Conservation (phyloP, 2,113 vertebrate species). For the Copsychus sechellarum region DNA sequence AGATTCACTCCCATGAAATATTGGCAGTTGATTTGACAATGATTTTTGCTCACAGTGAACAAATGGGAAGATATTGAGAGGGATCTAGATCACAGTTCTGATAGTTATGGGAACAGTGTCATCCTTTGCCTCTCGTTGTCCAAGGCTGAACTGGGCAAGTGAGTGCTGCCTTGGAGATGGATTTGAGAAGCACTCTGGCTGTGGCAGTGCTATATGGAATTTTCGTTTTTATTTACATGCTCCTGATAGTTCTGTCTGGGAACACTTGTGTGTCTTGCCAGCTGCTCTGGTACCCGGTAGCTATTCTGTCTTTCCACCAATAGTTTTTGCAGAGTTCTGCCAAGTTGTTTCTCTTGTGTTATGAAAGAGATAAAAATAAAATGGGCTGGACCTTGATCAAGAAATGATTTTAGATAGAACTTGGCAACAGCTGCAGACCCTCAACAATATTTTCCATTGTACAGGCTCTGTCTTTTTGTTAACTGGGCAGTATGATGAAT, state of each 20-base stretch:
- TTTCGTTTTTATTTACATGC: slow-evolving; percentile 5
- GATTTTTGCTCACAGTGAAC: background rate
- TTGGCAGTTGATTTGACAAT: background rate
- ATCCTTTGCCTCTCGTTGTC: background rate
- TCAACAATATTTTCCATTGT: slow-evolving; percentile 67
- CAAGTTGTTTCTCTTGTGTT: slow-evolving; percentile 48
- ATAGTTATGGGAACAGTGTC: fast-evolving
- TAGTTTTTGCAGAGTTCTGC: background rate
- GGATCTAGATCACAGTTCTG: background rate
- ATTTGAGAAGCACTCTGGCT: background rate
- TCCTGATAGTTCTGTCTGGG: background rate
- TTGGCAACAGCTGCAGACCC: slow-evolving; percentile 29
- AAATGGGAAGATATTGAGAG: background rate
- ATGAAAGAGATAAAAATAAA: slow-evolving; percentile 59
- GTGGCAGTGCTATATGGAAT: background rate
- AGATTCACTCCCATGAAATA: background rate
- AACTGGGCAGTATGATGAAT: slow-evolving; percentile 47
- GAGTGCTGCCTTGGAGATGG: background rate
- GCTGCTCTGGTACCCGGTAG: background rate
- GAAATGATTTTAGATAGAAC: slow-evolving; percentile 52
- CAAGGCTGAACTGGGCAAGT: fast-evolving
- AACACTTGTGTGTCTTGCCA: background rate
- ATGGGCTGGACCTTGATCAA: slow-evolving; percentile 49
- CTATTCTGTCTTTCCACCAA: background rate
- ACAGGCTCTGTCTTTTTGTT: slow-evolving; percentile 31